Evolutionary conservation across 2,888 invertebrate genomes (phyloP), one percentile per base, ranked within the genome.

Genomic region (Bombylius major): DNA sequence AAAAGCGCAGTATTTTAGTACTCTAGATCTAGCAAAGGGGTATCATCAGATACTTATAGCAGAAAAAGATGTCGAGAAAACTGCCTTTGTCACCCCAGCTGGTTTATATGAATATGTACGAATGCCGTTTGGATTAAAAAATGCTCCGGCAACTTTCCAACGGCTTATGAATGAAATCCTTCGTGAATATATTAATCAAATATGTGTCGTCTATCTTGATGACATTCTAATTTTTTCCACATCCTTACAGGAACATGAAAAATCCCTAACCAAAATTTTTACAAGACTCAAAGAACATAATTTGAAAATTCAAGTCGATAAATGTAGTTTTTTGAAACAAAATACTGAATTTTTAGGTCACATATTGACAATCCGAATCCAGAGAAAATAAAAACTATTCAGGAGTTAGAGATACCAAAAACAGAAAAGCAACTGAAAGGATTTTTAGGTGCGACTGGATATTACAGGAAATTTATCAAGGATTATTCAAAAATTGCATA

Each of bases 21-120:
- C 58, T 4, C 12, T 60, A 11, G 60, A 58, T 32, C 42, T 60
- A 9, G 58, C 56, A 3, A 59, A 58, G 39, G 53, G 55, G 3
- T 23, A 3, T 3, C 23, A 23, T 23, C 23, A 23, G 23, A 23
- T 23, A 23, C 23, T 36, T 8, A 7, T 55, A 55, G 31, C 53
- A 58, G 31, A 52, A 55, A 50, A 36, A 62, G 58, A 59, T 51
- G 58, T 50, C 32, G 34, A 52, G 34, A 59, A 61, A 56, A 61
- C 59, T 5, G 59, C 59, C 5, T 58, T 59, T 36, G 57, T 58
- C 11, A 60, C 58, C n/a, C 58, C 58, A 42, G 34, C 31, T 8
- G 58, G 56, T 13, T 45, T 58, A 13, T 61, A 59, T 34, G 58
- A 59, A 54, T 61, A 51, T 42, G 33, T 55, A 7, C 50, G 56